These are phyloP conservation scores for Macrochelys suwanniensis DNA, from an alignment of 2,797 vertebrate species.

Conservation along the genomic window DNA sequence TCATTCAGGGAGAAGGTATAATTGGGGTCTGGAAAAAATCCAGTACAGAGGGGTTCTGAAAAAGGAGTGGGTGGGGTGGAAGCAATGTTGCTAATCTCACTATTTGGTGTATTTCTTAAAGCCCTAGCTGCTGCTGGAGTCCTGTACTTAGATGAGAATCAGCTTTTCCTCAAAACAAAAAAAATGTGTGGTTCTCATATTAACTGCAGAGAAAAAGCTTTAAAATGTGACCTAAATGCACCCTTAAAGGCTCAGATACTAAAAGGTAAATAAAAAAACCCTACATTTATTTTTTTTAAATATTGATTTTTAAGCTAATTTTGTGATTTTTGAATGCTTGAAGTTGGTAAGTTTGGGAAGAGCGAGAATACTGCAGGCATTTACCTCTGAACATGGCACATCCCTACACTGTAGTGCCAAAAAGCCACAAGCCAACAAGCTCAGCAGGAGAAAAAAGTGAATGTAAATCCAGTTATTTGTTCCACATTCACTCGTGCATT, in stretches of 20 bases:
- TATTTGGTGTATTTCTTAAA: not conserved
- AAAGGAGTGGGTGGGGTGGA: not conserved
- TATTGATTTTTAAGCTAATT: not conserved
- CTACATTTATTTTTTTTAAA: not conserved
- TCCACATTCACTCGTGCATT: no score
- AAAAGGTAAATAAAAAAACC: not conserved
- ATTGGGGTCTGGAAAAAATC: not conserved
- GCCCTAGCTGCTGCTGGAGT: not conserved
- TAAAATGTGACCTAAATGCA: not conserved
- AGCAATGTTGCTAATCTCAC: not conserved
- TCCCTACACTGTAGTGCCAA: not conserved
- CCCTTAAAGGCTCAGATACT: rapidly evolving
- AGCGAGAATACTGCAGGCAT: not conserved
- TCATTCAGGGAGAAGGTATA: not conserved
- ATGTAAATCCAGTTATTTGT: not conserved
- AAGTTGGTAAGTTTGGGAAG: not conserved
- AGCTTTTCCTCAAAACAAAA: conserved; percentile 13
- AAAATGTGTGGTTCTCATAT: not conserved
- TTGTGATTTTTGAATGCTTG: not conserved
- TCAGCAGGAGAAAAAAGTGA: not conserved
- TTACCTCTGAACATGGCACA: not conserved
- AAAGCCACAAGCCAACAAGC: not conserved
- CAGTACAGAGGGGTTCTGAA: not conserved
- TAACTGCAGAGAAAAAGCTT: not conserved
- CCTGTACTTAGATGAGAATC: not conserved